A percentile compares a stretch with the other conserved stretches of the same genome.
These are phyloP conservation scores for Catagonus wagneri DNA, from an alignment of 2,113 vertebrate species.

Conservation along the genomic window DNA sequence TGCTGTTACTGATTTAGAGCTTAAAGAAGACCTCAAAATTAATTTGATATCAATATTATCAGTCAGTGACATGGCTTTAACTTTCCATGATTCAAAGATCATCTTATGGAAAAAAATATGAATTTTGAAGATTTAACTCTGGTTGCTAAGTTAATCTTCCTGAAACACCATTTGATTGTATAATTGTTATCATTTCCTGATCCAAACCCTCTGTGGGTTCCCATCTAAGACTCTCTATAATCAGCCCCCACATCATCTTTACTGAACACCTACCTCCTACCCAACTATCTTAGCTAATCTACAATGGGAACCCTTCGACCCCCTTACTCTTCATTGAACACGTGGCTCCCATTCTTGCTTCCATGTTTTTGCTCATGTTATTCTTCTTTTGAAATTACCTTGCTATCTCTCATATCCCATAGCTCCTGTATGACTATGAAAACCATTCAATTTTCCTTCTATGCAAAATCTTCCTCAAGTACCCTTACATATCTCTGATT, in stretches of 20 bases:
- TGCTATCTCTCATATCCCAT: background rate
- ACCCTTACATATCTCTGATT: background rate
- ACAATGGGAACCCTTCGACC: background rate
- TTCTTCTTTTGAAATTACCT: constrained; percentile 13
- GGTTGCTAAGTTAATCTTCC: background rate
- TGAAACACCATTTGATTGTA: constrained; percentile 36
- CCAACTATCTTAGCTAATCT: background rate
- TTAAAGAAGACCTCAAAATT: constrained; percentile 4
- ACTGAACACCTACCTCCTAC: background rate
- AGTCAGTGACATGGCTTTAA: constrained; percentile 21
- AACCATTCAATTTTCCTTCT: background rate
- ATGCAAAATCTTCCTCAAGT: background rate
- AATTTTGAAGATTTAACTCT: constrained; percentile 34
- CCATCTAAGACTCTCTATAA: background rate
- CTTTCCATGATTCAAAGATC: constrained; percentile 15
- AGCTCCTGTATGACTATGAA: background rate
- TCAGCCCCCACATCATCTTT: background rate
- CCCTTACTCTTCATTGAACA: background rate
- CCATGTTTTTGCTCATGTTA: background rate
- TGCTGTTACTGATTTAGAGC: constrained; percentile 8
- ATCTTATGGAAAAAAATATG: background rate
- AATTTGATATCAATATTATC: constrained; percentile 35
- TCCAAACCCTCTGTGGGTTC: background rate
- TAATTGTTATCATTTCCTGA: background rate
- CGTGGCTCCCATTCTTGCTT: background rate